Evolutionary conservation across 2,797 vertebrate genomes (phyloP), one percentile per base, ranked within the genome.

Genomic region (Enteromius fasciolatus): DNA sequence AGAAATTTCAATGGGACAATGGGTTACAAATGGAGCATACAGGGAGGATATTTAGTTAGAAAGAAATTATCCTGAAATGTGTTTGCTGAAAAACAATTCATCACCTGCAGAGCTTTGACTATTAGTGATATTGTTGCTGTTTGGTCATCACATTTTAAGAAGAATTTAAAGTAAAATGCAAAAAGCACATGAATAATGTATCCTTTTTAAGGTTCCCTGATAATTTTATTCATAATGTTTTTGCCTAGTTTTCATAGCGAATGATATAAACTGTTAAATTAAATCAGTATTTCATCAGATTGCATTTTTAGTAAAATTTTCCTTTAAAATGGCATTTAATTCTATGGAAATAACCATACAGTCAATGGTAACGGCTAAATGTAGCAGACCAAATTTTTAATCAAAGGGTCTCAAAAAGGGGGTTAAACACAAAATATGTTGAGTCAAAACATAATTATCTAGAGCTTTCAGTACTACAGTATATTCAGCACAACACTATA

Each of bases 1-100:
- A 28, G n/a, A 83, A 64, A 76, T 80, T 23, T 52, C 78, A 68
- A 18, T 12, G 46, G 57, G 70, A 83, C 68, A n/a, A n/a, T 72
- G 36, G 48, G 33, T 68, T 79, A 68, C 28, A 41, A 67, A 44
- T 59, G 12, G 18, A 82, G 75, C 28, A 23, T 31, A 33, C 50
- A 52, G 23, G 28, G 15, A 57, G 63, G 64, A 70, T 69, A 74
- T 36, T 69, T 59, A 23, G n/a, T 57, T 69, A 57, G 33, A 57
- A 39, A 57, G 1, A 10, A 61, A 73, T 18, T 1, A 48, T 72
- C 25, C 54, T 36, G 8, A 48, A n/a, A 33, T 80, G 28, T 36
- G 5, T 61, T 70, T 28, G 12, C 12, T 33, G 14, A 15, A 63
- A 33, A 25, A 48, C 44, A 6, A 25, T 44, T 63, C 9, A 0